Base-by-base conservation (phyloP, 2,888 invertebrate species). In the Drosophila kambysellisi region DNA sequence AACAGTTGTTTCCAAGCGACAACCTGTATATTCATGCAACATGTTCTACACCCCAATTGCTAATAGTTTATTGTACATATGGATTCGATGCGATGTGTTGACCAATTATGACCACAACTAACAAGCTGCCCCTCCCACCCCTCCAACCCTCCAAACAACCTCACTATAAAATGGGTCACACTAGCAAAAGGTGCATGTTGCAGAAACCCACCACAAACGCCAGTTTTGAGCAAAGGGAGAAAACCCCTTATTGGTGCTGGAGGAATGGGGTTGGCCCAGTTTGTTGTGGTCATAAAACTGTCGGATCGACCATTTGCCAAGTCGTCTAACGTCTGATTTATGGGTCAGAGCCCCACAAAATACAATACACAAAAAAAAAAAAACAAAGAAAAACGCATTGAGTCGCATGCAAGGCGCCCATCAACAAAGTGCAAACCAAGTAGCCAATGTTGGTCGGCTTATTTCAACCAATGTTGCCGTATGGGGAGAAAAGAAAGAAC, bases 211-310 rank as follows among this genome's bases (percentile, higher is more conserved):
- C 46, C 46, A 46, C 46, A 46, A 46, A 46, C 25, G 25, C 25
- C 46, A 7, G 25, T 46, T 25, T 46, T 25, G 15, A 4, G 46
- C n/a, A 41, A 25, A 25, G 46, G 25, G 43, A 20, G 11, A 43
- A 25, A 46, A 46, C 1, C 46, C 46, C 46, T 46, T 46, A 15
- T 1, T 46, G 20, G 8, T 15, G 46, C 25, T 46, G 20, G 20
- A 15, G 7, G 15, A 8, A 46, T 15, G 46, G 46, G 46, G 46
- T 11, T 63, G 79, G 69, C 79, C 74, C 79, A 80, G 51, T 76
- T 75, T 78, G 71, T 75, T 81, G 83, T 83, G 89, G 84, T 65
- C 83, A 83, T 84, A 83, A 84, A 89, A 81, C 87, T 87, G 89
- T 89, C 87, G 56, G 48, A 32, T 43, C 74, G 58, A 53, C 84